Percentiles rank a stretch among this genome's conserved stretches.
Evolutionary conservation across 2,113 vertebrate genomes (phyloP).

Genomic region (Entelurus aequoreus): DNA sequence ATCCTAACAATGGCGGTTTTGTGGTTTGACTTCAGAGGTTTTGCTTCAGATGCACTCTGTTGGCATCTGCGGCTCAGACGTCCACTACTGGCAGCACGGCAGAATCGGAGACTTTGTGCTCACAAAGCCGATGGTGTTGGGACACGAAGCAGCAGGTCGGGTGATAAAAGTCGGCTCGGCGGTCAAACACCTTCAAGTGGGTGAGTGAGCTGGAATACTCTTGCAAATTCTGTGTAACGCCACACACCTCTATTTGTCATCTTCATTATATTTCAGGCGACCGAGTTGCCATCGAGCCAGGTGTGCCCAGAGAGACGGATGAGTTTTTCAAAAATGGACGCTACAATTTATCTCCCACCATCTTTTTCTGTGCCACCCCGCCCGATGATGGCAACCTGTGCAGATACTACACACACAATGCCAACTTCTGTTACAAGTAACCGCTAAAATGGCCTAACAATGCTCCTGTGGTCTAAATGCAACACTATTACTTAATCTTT

Average conservation of each 20-base stretch:
- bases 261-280: constrained; percentile 72
- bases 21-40: constrained; percentile 74
- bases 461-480: background rate
- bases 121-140: constrained; percentile 86
- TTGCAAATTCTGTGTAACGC: background rate
- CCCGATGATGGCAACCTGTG: constrained; percentile 90
- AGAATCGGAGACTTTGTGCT: constrained; percentile 84
- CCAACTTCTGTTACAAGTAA: constrained; percentile 94
- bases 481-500: constrained; percentile 18
- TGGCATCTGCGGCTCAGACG: constrained; percentile 93
- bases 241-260: background rate
- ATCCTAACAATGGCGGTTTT: background rate
- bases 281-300: constrained; percentile 90
- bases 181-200: constrained; percentile 80
- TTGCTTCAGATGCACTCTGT: constrained; percentile 93
- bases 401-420: constrained; percentile 85
- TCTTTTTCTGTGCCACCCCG: constrained; percentile 94
- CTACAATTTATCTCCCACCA: constrained; percentile 89
- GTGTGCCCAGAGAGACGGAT: constrained; percentile 81
- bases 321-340: constrained; percentile 87
- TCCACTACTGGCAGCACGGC: constrained; percentile 93
- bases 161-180: constrained; percentile 81
- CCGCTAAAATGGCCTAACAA: constrained; percentile 9
- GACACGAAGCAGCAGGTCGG: constrained; percentile 87
- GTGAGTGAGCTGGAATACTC: background rate